Conservation (phyloP, 53 echinoderm and acorn worm species). For the Paelopatides confundens region DNA sequence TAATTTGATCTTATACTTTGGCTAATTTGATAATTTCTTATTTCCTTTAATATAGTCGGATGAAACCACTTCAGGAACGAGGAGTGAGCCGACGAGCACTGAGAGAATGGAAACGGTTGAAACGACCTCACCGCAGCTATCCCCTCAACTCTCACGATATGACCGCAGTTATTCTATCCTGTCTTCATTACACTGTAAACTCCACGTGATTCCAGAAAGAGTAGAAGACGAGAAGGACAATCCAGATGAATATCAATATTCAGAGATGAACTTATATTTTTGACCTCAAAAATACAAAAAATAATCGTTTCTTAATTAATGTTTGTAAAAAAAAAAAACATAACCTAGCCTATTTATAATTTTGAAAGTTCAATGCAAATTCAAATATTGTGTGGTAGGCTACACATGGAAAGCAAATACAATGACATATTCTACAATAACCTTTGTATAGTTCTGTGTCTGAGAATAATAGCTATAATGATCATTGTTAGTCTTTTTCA, state of each 20-base stretch:
- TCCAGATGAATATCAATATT: constrained; percentile 67
- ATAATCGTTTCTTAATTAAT: background rate
- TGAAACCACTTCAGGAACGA: background rate
- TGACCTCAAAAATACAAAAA: background rate
- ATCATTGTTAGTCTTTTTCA: too few species aligned
- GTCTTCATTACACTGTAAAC: constrained; percentile 6
- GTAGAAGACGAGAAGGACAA: constrained; percentile 56
- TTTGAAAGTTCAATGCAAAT: too few species aligned
- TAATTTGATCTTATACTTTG: too few species aligned
- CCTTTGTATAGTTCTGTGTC: too few species aligned
- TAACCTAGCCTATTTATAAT: too few species aligned
- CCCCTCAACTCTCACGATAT: background rate
- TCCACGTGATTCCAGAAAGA: constrained; percentile 58
- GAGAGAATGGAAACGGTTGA: constrained; percentile 1
- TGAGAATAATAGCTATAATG: too few species aligned
- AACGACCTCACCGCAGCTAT: background rate
- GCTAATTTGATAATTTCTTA: too few species aligned
- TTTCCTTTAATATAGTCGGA: too few species aligned
- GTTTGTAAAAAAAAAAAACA: background rate
- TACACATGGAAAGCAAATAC: too few species aligned
- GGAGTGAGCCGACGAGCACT: constrained; percentile 1
- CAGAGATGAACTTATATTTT: constrained; percentile 69
- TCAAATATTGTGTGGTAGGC: too few species aligned
- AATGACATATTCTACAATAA: too few species aligned
- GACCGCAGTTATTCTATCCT: constrained; percentile 31